Percentiles rank a stretch among this genome's conserved stretches.
Evolutionary conservation across 1,140 invertebrate species (phyloP).

Genomic region (Lysiphlebus fabarum): DNA sequence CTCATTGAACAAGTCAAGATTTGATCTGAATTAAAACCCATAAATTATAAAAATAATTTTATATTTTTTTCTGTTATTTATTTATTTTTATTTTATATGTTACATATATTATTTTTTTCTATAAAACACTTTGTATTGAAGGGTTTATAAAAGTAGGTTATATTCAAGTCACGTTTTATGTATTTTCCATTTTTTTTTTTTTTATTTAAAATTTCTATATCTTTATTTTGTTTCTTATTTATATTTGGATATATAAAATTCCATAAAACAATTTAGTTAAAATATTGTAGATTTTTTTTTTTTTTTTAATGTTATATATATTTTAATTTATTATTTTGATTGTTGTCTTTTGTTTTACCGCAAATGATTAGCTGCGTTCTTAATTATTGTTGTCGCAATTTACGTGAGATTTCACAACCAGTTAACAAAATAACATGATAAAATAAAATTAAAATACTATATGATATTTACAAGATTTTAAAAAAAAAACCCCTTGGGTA

Average conservation of each 20-base stretch:
- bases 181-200: neutral
- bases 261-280: neutral
- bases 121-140: neutral
- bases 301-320: too few relatives aligned
- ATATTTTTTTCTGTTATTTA: too few relatives aligned
- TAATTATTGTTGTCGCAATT: conserved; percentile 12
- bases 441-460: neutral
- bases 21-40: too few relatives aligned
- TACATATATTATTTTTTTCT: too few relatives aligned
- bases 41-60: too few relatives aligned
- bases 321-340: too few relatives aligned
- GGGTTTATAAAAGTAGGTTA: conserved; percentile 11
- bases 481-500: neutral
- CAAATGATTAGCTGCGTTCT: neutral
- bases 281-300: neutral
- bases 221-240: neutral
- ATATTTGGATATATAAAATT: neutral
- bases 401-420: conserved; percentile 12
- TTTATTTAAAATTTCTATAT: neutral
- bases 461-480: neutral
- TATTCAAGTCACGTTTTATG: conserved; percentile 6
- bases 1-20: too few relatives aligned
- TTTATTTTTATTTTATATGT: too few relatives aligned
- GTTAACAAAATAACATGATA: conserved; percentile 8
- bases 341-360: too few relatives aligned